phyloP scores from a whole-genome alignment of 1,140 invertebrate genomes.

The Hirudo medicinalis region DNA sequence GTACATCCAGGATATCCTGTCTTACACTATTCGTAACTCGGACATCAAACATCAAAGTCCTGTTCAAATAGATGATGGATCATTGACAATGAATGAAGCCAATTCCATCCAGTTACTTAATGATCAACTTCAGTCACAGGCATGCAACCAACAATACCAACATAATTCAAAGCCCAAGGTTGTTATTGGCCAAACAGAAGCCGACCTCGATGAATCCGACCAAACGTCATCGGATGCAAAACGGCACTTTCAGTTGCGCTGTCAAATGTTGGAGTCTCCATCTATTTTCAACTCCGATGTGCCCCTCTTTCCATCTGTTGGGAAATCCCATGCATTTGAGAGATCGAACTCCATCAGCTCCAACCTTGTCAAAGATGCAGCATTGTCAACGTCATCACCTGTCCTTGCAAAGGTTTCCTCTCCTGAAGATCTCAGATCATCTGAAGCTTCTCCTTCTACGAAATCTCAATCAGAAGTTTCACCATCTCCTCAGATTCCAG shows the following conservation, averaged over 20 bases:
- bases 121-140: not conserved
- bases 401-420: not conserved
- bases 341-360: not conserved
- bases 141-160: not conserved
- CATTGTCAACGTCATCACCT: not conserved
- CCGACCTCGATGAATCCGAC: too few relatives aligned
- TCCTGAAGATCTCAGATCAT: not conserved
- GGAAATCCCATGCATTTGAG: not conserved
- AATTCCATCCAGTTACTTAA: not conserved
- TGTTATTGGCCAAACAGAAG: not conserved
- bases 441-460: not conserved
- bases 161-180: not conserved
- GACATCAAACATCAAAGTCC: not conserved
- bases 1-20: not conserved
- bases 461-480: constrained; percentile 1
- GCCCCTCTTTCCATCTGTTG: not conserved
- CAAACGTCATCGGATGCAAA: not conserved
- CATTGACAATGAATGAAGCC: not conserved
- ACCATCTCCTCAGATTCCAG: not conserved
- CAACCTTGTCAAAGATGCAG: not conserved
- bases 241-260: not conserved
- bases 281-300: not conserved
- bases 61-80: not conserved
- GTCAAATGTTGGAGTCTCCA: constrained; percentile 5
- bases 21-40: not conserved